Evolutionary conservation across 1,140 invertebrate species (phyloP), one percentile per base, ranked within the genome.

Genomic region (Halictus rubicundus): DNA sequence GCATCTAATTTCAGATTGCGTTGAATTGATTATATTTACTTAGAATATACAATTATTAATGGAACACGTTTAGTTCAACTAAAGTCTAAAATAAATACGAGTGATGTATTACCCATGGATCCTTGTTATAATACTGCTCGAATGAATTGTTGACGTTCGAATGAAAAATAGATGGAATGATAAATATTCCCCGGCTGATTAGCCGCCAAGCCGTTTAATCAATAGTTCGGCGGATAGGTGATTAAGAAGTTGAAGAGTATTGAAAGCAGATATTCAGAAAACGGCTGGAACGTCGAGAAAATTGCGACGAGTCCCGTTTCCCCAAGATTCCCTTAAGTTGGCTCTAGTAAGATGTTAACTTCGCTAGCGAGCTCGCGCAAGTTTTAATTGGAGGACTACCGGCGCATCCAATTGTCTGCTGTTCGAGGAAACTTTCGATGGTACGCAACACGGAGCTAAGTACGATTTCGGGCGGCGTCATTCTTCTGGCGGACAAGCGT

Each of bases 351-450:
- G 64, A 4, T 39, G 37, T 46, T 66, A 66, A 46, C 39, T 66
- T 49, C 39, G 12, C 16, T 42, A 66, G 21, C n/a, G 23, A 23
- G 9, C 37, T 63, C 8, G 21, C n/a, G 12, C 10, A 66, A 66
- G 2, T 66, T 66, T 66, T 66, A 66, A 66, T 66, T 66, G 64
- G 64, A 25, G n/a, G 39, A 49, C 60, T 21, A 19, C 27, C 27
- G 19, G 16, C 19, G 60, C 1, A 63, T 63, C 60, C 27, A 63
- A 21, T 63, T 63, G 60, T 63, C 27, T 8, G 27, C 16, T n/a
- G 37, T 39, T 37, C 12, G 63, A n/a, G 37, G 21, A 42, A 64
- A 64, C 63, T 64, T 42, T 42, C 32, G 37, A 39, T 19, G 63
- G 21, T 10, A 23, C 21, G 37, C 63, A 64, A 64, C 37, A 64